phyloP scores from a whole-genome alignment of 2,113 vertebrate genomes.

The human region GRCh38 chr3:187677501-187678000 shows the following conservation, averaged over 20 bases:
- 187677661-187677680: background rate
- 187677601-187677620: background rate
- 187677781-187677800: background rate
- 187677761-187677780: background rate
- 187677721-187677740: background rate
- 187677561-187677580: background rate
- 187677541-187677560: background rate
- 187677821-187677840: background rate
- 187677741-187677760: background rate
- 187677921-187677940: background rate
- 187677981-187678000: background rate
- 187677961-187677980: too few species aligned
- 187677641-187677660: background rate
- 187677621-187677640: background rate
- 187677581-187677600: background rate
- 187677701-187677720: rapidly evolving
- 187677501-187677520: background rate
- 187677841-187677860: background rate
- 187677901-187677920: background rate
- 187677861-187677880: background rate
- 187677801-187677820: background rate
- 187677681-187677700: background rate
- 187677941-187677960: background rate
- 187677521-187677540: background rate
- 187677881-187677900: background rate